These are phyloP conservation scores for Athrips mouffetella DNA, from an alignment of 2,888 invertebrate genomes.

Conservation along the genomic window DNA sequence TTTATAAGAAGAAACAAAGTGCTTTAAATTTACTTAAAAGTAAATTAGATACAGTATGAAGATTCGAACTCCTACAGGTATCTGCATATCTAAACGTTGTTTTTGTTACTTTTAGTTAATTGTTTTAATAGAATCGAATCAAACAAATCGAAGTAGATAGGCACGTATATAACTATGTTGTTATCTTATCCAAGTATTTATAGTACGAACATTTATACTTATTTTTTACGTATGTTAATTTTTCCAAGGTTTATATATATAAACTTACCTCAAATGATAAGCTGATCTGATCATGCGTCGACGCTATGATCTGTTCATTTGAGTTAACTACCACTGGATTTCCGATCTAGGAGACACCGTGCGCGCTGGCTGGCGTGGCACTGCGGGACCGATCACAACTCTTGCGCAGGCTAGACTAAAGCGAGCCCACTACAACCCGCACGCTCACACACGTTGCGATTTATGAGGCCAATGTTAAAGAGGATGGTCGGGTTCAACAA, in stretches of 20 bases:
- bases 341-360: conserved; percentile 20
- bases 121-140: background rate
- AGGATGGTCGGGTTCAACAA: background rate
- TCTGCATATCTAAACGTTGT: too few relatives aligned
- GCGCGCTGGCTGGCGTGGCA: conserved; percentile 7
- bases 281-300: conserved; percentile 25
- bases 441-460: background rate
- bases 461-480: background rate
- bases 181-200: background rate
- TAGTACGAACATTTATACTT: too few relatives aligned
- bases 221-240: too few relatives aligned
- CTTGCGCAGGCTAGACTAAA: conserved; percentile 22
- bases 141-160: background rate
- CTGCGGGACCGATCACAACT: conserved; percentile 30
- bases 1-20: too few relatives aligned
- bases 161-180: background rate
- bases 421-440: background rate
- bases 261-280: conserved; percentile 34
- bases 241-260: background rate
- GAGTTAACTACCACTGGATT: background rate
- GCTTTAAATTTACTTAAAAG: too few relatives aligned
- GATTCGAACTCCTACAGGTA: too few relatives aligned
- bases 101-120: conserved; percentile 2
- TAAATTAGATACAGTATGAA: too few relatives aligned
- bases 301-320: background rate